A percentile compares a stretch with the other conserved stretches of the same genome.
Conservation (phyloP, 2,113 vertebrate species). For the Miniopterus natalensis region DNA sequence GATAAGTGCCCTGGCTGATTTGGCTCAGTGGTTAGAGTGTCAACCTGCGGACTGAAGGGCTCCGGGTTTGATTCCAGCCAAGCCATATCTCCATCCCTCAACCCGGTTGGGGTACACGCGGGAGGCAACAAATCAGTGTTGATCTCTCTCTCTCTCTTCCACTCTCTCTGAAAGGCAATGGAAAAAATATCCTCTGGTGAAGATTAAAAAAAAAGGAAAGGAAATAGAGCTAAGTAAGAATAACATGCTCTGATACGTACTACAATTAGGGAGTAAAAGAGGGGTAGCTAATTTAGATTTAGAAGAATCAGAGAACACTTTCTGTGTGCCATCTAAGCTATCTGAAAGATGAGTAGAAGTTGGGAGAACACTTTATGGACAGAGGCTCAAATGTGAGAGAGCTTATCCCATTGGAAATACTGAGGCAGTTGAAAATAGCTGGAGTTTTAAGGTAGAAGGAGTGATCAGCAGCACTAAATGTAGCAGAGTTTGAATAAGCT, state of each 20-base stretch:
- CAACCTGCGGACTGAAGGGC: too few relatives aligned
- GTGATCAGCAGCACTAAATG: neutral
- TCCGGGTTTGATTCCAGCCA: too few relatives aligned
- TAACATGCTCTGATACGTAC: neutral
- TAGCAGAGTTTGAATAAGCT: neutral
- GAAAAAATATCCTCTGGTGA: too few relatives aligned
- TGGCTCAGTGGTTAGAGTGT: too few relatives aligned
- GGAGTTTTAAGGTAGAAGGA: neutral
- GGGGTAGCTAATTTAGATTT: neutral
- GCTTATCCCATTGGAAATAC: neutral
- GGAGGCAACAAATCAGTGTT: too few relatives aligned
- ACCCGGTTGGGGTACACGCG: too few relatives aligned
- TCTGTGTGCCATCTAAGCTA: neutral
- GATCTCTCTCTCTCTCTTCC: too few relatives aligned
- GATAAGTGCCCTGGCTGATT: neutral
- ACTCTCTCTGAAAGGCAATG: too few relatives aligned
- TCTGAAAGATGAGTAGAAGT: neutral
- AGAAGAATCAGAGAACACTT: neutral
- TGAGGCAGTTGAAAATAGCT: neutral
- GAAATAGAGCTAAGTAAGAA: neutral
- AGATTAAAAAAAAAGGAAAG: neutral
- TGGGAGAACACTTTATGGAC: neutral
- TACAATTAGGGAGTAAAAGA: neutral
- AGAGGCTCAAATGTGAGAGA: neutral
- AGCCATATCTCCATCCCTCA: too few relatives aligned